A percentile compares a stretch with the other conserved stretches of the same genome.
These are phyloP conservation scores for Aspiorhynchus laticeps DNA, from an alignment of 2,113 vertebrate species.

Conservation along the genomic window DNA sequence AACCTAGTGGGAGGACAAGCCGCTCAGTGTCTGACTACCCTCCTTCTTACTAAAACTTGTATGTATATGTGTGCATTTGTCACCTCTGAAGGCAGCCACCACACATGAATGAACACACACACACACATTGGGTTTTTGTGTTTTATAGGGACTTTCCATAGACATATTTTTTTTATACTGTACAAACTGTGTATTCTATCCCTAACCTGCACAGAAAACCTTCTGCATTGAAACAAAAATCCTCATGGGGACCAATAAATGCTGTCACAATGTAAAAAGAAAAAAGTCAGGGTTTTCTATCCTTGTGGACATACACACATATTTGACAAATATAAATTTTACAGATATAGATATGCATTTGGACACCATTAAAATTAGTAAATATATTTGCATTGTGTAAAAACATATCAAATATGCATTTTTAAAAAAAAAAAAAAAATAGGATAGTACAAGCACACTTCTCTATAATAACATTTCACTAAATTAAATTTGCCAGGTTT, in stretches of 20 bases:
- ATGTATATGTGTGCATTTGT: slow-evolving; percentile 29
- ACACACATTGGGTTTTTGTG: background rate
- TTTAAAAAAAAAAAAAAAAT: no score
- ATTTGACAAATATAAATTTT: no score
- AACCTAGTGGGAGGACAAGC: slow-evolving; percentile 37
- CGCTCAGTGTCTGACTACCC: slow-evolving; percentile 30
- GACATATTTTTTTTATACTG: background rate
- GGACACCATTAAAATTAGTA: no score
- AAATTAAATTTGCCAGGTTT: background rate
- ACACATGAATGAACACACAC: background rate
- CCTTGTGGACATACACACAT: no score
- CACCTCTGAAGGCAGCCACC: background rate
- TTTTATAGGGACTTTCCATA: background rate
- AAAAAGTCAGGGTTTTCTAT: no score
- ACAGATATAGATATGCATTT: no score
- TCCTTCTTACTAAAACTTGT: slow-evolving; percentile 21
- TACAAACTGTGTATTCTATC: background rate
- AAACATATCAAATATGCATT: background rate
- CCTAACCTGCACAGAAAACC: background rate
- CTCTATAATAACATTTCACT: background rate
- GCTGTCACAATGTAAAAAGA: no score
- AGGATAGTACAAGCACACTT: no score
- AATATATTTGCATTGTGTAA: no score
- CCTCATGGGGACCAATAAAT: background rate
- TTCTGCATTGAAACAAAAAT: background rate